Evolutionary conservation across 2,113 vertebrate species (phyloP).

Genomic region (Plecturocebus donacophilus): DNA sequence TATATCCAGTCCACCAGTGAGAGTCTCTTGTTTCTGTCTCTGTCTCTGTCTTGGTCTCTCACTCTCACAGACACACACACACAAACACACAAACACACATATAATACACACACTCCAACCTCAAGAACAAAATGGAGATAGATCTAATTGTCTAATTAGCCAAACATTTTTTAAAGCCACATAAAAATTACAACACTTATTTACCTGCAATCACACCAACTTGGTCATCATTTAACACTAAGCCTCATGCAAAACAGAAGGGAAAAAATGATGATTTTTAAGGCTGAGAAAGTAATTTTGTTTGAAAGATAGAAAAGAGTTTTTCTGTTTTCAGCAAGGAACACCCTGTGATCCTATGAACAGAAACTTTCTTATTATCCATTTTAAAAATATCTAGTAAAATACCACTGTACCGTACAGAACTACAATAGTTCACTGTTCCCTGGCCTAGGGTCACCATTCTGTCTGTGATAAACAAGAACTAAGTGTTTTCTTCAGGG

Average conservation of each 20-base stretch:
- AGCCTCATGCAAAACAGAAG: not conserved
- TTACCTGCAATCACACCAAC: not conserved
- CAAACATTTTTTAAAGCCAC: not conserved
- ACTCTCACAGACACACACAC: not conserved
- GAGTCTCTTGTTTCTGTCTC: not conserved
- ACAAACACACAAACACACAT: not conserved
- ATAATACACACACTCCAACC: not conserved
- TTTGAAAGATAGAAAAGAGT: not conserved
- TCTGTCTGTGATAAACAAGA: not conserved
- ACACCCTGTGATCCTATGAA: not conserved
- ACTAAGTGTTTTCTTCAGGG: not conserved
- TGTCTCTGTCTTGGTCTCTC: not conserved
- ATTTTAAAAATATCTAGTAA: conserved; percentile 3
- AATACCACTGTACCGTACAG: too few relatives aligned
- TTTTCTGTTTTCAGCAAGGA: not conserved
- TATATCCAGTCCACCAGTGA: not conserved
- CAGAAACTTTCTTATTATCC: not conserved
- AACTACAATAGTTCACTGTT: not conserved
- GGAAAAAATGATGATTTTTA: not conserved
- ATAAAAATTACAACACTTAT: not conserved
- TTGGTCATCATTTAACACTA: not conserved
- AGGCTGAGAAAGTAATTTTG: not conserved
- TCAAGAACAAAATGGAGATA: not conserved
- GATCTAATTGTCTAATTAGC: not conserved
- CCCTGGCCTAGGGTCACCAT: not conserved